Percentiles rank a stretch among this genome's conserved stretches.
Evolutionary conservation across 1,140 invertebrate genomes (phyloP).

Genomic region (Sitophilus oryzae): DNA sequence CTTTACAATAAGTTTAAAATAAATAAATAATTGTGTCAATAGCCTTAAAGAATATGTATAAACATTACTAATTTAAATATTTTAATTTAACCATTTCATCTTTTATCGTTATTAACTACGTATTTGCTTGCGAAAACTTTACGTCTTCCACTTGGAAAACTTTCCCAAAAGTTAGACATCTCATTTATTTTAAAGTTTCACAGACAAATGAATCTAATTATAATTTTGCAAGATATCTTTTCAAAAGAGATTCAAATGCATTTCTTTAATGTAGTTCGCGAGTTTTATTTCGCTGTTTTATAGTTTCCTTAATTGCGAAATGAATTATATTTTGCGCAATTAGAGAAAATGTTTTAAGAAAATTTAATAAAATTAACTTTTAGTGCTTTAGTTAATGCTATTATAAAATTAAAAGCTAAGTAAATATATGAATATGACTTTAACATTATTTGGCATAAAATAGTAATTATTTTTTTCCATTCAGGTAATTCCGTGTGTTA

Average conservation of each 20-base stretch:
- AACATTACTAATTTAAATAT: no score
- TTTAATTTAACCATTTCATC: no score
- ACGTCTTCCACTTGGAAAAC: constrained; percentile 5
- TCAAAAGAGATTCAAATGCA: constrained; percentile 20
- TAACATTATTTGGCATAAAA: no score
- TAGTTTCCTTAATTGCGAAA: constrained; percentile 14
- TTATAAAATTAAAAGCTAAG: constrained; percentile 11
- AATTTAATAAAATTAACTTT: constrained; percentile 22
- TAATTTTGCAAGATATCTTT: constrained; percentile 27
- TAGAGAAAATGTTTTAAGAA: constrained; percentile 1
- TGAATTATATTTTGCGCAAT: constrained; percentile 12
- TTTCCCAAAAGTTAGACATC: constrained; percentile 27
- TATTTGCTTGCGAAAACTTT: not conserved
- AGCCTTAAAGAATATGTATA: no score
- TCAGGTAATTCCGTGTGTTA: no score
- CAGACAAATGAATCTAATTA: constrained; percentile 29
- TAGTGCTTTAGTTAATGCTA: constrained; percentile 37
- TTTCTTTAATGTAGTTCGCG: constrained; percentile 19
- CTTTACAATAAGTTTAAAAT: no score
- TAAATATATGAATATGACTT: not conserved
- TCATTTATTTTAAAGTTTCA: constrained; percentile 31
- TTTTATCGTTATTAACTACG: not conserved
- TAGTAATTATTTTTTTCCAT: no score
- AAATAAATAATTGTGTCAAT: no score
- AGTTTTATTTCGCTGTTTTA: constrained; percentile 15